Evolutionary conservation across 2,113 vertebrate species (phyloP), one percentile per base, ranked within the genome.

Genomic region (Leptocoma aspasia): DNA sequence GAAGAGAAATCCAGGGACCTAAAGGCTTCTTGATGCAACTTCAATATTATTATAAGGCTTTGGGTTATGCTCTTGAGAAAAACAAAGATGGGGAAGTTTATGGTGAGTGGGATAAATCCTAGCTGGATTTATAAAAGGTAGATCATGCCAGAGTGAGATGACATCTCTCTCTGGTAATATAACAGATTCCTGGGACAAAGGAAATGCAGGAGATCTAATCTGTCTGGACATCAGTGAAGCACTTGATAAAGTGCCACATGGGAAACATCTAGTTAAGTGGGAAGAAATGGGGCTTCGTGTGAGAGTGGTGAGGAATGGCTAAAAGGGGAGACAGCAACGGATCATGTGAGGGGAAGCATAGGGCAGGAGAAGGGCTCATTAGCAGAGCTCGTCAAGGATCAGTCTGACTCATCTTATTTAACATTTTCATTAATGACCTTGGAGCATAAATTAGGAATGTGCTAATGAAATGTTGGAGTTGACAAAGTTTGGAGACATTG

Each of bases 361-460:
- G 94, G 95, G 91, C 96, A 95, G 89, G 94, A 96, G 91, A 96
- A 95, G 95, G 95, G 94, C 95, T 97, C 94, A 94, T 96, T 97
- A 97, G 94, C 7, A 5, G 95, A 95, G 86, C 92, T 95, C 70
- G 44, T 95, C 94, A 95, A 95, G 92, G 83, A 97, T 95, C 91
- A 91, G 91, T 96, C 92, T 96, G 86, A 95, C 96, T 95, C 91
- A 95, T 96, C 94, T 97, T 97, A 95, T 91, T 96, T 97, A 97
- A 97, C 93, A 96, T 97, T 97, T 96, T 95, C 81, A 45, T 97
- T 96, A 96, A 96, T 95, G 96, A 96, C 96, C 94, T 95, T 82
- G 94, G 96, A 94, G 94, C 94, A 96, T 93, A 95, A 97, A 97
- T 94, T 95, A 96, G 94, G 83, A 85, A 89, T 61, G 89, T 53